Evolutionary conservation across 2,888 invertebrate genomes (phyloP), one percentile per base, ranked within the genome.

Genomic region (Punctoribates punctum): DNA sequence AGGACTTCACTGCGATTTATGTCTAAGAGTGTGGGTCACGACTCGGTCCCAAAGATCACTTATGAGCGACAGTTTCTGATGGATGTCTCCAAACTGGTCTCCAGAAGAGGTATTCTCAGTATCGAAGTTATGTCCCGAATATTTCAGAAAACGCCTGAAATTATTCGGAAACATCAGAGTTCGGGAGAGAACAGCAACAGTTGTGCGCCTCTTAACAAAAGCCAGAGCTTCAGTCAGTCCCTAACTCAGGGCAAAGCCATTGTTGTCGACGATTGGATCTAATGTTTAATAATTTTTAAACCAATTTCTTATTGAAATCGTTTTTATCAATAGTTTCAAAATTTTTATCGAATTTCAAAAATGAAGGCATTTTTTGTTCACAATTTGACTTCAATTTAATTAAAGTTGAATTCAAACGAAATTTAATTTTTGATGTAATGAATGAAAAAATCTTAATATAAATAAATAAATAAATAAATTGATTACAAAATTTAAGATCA

Each of bases 41-140:
- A 23, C 17, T 23, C 42, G n/a, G 20, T 27, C 25, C 17, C 15
- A 11, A 67, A 20, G 8, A n/a, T 73, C 29, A 74, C n/a, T 34
- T 80, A 80, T 62, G 77, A 77, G n/a, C 57, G 80, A 25, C 77
- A 80, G 20, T 78, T 77, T 77, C 62, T 80, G 51, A 48, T 80
- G n/a, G 75, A 76, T 1, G 78, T 77, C 74, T 74, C 78, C 23
- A 74, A 78, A 25, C 77, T 75, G 6, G 77, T 72, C 4, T 73
- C 54, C 17, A 65, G 65, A n/a, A 27, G 17, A 65, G 27, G 15
- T 17, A 29, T 23, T 2, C 65, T 34, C 2, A 65, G 34, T 23
- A 34, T 34, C n/a, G 57, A 23, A 3, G 23, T 57, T 23, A 65
- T 65, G 34, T 1, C 65, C 0, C 34, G 34, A 34, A 29, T 65